phyloP scores from a whole-genome alignment of 2,113 vertebrate genomes.

The Kryptolebias marmoratus region DNA sequence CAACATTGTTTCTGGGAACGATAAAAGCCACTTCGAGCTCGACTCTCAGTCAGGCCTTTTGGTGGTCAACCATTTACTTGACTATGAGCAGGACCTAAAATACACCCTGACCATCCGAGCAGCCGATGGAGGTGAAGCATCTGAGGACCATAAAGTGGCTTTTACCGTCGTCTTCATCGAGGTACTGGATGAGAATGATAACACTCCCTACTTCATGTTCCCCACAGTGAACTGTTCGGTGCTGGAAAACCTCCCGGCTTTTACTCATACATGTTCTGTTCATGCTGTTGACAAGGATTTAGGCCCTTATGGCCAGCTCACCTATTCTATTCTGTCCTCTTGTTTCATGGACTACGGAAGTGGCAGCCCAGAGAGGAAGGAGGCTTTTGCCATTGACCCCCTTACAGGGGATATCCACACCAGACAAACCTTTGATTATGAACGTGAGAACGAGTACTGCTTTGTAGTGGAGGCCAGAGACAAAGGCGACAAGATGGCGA shows the following conservation, averaged over 20 bases:
- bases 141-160: constrained; percentile 74
- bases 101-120: constrained; percentile 87
- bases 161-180: constrained; percentile 83
- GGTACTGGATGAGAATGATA: constrained; percentile 91
- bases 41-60: constrained; percentile 84
- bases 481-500: constrained; percentile 84
- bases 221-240: constrained; percentile 82
- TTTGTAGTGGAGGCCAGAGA: constrained; percentile 89
- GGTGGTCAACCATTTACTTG: constrained; percentile 79
- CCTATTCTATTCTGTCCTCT: constrained; percentile 87
- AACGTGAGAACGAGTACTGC: constrained; percentile 84
- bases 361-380: constrained; percentile 74
- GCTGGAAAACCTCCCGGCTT: constrained; percentile 86
- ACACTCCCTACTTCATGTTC: constrained; percentile 86
- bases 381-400: constrained; percentile 87
- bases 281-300: constrained; percentile 89
- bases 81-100: constrained; percentile 86
- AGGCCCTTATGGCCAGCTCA: constrained; percentile 87
- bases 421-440: constrained; percentile 88
- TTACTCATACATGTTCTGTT: constrained; percentile 83
- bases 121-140: constrained; percentile 76
- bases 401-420: constrained; percentile 88
- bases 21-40: constrained; percentile 81
- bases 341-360: constrained; percentile 80
- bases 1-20: constrained; percentile 86